Evolutionary conservation across 1,140 invertebrate species (phyloP).

Genomic region (Scaptomyza montana): DNA sequence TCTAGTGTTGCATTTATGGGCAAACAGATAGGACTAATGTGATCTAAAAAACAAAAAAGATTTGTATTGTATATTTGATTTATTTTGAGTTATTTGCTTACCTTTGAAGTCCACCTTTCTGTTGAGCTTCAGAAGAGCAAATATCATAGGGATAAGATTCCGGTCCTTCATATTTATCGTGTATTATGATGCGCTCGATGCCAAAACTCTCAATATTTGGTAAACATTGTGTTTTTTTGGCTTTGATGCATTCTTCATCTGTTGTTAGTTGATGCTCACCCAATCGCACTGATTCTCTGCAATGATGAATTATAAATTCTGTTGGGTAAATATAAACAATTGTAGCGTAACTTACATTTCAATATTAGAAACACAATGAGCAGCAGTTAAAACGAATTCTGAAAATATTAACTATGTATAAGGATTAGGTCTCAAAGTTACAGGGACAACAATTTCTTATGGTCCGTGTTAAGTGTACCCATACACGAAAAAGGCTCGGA

Average conservation of each 20-base stretch:
- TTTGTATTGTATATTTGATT: not conserved
- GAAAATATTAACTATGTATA: too few species aligned
- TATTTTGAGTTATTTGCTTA: conserved; percentile 27
- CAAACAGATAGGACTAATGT: not conserved
- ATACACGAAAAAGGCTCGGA: not conserved
- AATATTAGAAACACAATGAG: not conserved
- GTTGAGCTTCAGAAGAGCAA: not conserved
- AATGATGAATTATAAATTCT: too few species aligned
- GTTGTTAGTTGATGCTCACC: too few species aligned
- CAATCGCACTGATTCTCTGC: too few species aligned
- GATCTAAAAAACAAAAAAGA: not conserved
- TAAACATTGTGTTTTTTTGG: too few species aligned
- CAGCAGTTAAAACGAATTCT: conserved; percentile 19
- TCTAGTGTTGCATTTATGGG: not conserved
- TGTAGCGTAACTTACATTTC: not conserved
- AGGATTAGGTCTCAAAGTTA: too few species aligned
- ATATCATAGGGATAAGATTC: too few species aligned
- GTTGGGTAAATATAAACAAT: too few species aligned
- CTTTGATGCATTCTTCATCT: too few species aligned
- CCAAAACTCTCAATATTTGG: too few species aligned
- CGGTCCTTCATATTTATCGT: too few species aligned
- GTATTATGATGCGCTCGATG: too few species aligned
- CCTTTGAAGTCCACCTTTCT: conserved; percentile 34
- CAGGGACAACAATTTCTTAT: not conserved
- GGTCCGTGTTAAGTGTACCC: conserved; percentile 13